A percentile compares a stretch with the other conserved stretches of the same genome.
Evolutionary conservation across 1,140 invertebrate species (phyloP).

Genomic region (Bombus confusus): DNA sequence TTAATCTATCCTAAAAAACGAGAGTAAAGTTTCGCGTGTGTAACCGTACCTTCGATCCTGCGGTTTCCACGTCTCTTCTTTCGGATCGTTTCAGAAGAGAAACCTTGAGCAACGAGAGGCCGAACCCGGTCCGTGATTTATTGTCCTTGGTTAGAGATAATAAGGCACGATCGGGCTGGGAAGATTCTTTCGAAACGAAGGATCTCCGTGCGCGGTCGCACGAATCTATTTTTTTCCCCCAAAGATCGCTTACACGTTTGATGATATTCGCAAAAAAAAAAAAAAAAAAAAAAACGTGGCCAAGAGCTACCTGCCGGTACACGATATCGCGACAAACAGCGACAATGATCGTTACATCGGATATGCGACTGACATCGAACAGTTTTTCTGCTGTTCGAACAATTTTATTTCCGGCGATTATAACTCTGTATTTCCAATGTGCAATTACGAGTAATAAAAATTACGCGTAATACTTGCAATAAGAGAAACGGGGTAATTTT

Average conservation of each 20-base stretch:
- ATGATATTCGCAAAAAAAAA: background rate
- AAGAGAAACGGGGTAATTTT: conserved; percentile 36
- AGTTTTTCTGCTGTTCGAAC: background rate
- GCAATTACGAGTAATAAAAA: conserved; percentile 41
- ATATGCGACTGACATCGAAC: background rate
- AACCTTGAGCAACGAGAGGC: conserved; percentile 59
- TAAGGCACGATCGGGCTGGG: conserved; percentile 62
- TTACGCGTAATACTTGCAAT: background rate
- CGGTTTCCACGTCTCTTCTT: conserved; percentile 62
- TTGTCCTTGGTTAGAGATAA: conserved; percentile 67
- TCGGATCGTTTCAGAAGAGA: conserved; percentile 57
- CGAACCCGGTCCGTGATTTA: conserved; percentile 63
- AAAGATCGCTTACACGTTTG: conserved; percentile 38
- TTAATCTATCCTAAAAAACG: conserved; percentile 42
- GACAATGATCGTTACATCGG: background rate
- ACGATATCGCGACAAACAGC: background rate
- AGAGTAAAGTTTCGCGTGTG: conserved; percentile 51
- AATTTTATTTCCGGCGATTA: background rate
- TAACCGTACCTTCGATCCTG: conserved; percentile 56
- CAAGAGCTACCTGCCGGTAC: background rate
- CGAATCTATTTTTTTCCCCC: conserved; percentile 31
- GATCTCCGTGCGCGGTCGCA: conserved; percentile 51
- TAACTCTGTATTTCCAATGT: background rate
- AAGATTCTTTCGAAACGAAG: conserved; percentile 67
- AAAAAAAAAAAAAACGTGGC: background rate